Evolutionary conservation across 2,797 vertebrate species (phyloP).

Genomic region (Furcifer pardalis): DNA sequence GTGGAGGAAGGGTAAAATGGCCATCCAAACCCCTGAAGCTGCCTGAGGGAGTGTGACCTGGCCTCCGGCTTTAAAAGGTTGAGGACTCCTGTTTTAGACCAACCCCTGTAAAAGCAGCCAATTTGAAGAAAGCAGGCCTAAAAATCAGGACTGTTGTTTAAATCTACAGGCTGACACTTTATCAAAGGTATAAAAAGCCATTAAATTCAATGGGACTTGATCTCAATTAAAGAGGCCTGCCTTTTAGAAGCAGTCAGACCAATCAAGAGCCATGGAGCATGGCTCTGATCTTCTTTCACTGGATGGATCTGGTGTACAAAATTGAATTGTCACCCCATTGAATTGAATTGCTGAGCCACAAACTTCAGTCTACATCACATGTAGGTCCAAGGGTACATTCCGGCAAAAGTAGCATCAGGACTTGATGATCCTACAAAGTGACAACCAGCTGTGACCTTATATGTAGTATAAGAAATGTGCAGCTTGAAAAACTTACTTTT

Average conservation of each 20-base stretch:
- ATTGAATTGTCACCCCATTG: not conserved
- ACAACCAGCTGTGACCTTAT: not conserved
- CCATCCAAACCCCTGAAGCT: no score
- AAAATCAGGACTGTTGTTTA: not conserved
- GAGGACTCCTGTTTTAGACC: not conserved
- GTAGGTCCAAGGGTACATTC: not conserved
- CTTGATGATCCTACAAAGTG: not conserved
- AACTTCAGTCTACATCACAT: not conserved
- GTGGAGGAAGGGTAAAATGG: no score
- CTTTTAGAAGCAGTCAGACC: not conserved
- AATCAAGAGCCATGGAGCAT: not conserved
- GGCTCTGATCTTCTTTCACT: not conserved
- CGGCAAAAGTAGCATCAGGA: not conserved
- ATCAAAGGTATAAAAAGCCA: not conserved
- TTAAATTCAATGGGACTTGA: no score
- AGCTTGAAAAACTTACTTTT: not conserved
- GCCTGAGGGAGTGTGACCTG: no score
- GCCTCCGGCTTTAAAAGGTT: no score
- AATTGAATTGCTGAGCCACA: no score
- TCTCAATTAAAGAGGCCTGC: not conserved
- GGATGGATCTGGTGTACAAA: not conserved
- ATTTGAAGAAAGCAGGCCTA: not conserved
- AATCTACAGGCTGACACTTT: not conserved
- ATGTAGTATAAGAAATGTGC: not conserved
- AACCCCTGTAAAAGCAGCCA: not conserved